Evolutionary conservation across 1,140 invertebrate species (phyloP), one percentile per base, ranked within the genome.

Genomic region (Drosophila athabasca): DNA sequence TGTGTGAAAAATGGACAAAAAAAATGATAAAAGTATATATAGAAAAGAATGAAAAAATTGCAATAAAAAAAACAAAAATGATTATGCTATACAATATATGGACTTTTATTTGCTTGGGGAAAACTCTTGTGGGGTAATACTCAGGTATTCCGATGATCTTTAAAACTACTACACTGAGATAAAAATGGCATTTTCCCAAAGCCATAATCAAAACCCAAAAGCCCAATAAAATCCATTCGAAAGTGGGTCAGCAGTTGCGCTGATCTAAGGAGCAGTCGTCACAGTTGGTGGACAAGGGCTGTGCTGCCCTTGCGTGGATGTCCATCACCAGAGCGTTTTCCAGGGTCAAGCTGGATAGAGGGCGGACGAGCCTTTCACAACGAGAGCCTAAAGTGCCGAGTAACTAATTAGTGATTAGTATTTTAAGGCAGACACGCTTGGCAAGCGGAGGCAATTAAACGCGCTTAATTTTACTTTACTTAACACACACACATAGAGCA

Each of bases 331-430:
- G 19, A 8, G 52, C 15, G n/a, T 46, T 22, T 29, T 2, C 58
- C 80, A 83, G 80, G 80, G 80, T 85, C 80, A 80, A 43, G 15
- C 17, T 64, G 51, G 69, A 11, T 9, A 55, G 39, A 68, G 22
- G 46, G 19, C 41, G 64, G 52, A 41, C 31, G 57, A 45, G 49
- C 76, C 81, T 83, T 83, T 85, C 80, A 83, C 81, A 83, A 82
- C 13, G 35, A 11, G 31, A 9, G 45, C 62, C 53, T 69, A 60
- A 73, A 76, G 77, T 84, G 80, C 61, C 55, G 73, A 59, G 49
- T 57, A 69, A 81, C 67, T 84, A 84, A 84, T 84, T 84, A 84
- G 72, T 69, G 83, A 85, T 85, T 84, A 73, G 82, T 84, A 69
- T 62, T 76, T 80, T 76, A 80, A 77, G 62, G 60, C 81, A 84